Conservation (phyloP, 1,140 invertebrate species). For the Drosophila lini region DNA sequence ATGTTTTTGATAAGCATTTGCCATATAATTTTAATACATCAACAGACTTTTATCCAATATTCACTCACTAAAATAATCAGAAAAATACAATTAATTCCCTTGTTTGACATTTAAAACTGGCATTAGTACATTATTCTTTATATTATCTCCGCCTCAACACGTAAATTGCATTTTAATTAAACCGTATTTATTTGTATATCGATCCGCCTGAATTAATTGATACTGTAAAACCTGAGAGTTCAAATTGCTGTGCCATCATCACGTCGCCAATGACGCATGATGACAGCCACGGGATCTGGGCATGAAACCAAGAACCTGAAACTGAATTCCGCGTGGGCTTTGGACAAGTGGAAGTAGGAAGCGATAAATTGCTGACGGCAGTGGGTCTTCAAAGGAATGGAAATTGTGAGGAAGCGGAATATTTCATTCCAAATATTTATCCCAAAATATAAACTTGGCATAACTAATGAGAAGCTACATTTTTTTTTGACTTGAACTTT, state of each 20-base stretch:
- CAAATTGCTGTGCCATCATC: slow-evolving; percentile 16
- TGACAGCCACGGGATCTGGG: slow-evolving; percentile 11
- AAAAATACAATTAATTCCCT: too few species aligned
- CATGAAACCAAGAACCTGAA: slow-evolving; percentile 17
- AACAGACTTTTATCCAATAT: too few species aligned
- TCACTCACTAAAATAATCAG: not conserved
- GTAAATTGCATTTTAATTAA: slow-evolving; percentile 62
- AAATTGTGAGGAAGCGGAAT: not conserved
- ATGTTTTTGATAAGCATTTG: too few species aligned
- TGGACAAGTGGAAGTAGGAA: not conserved
- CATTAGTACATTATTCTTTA: too few species aligned
- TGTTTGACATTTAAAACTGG: not conserved
- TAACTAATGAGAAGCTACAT: not conserved
- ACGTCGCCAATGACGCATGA: slow-evolving; percentile 35
- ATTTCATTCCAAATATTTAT: not conserved
- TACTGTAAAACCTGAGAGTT: slow-evolving; percentile 15
- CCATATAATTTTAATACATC: too few species aligned
- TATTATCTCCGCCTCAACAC: not conserved
- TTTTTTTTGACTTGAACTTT: not conserved
- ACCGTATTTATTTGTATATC: slow-evolving; percentile 71
- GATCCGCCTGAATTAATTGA: slow-evolving; percentile 25
- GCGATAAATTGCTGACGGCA: slow-evolving; percentile 10
- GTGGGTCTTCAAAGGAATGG: slow-evolving; percentile 2
- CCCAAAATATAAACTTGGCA: not conserved
- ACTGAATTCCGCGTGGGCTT: slow-evolving; percentile 9